Evolutionary conservation across 2,113 vertebrate genomes (phyloP), one percentile per base, ranked within the genome.

Genomic region (Cnemophilus loriae): DNA sequence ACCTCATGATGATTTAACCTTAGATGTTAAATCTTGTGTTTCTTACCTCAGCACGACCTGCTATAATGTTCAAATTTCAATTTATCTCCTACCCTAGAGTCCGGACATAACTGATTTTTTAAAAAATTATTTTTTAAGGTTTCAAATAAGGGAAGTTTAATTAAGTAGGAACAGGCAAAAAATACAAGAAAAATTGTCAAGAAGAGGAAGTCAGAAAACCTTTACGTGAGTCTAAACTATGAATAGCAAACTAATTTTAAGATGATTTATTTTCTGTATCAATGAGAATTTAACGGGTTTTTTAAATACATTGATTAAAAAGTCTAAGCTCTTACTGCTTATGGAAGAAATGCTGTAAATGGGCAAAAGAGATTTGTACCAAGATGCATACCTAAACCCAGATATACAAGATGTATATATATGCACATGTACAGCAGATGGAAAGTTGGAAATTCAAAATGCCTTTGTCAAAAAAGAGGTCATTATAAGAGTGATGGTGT

Each of bases 1-100:
- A 90, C 33, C 39, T 89, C 64, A 59, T 42, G 52, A 91, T 59
- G 60, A 94, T 93, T 96, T 81, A 93, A 93, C 53, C 35, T 90
- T 47, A 91, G 44, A 74, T 84, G 39, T 61, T 91, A 91, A 89
- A 70, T 61, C 42, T 85, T 55, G 30, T 10, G 16, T 61, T 94
- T 87, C 63, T 76, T 84, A 85, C 53, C 49, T 67, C 81, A 93
- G 77, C 26, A 65, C 49, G 57, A 79, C 67, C 68, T 39, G 30
- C 50, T 85, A 52, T n/a, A 86, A 83, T 27, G n/a, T 77, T 90
- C n/a, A 80, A 68, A 86, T 83, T 90, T 80, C 80, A 73, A 79
- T 67, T 80, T 76, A 35, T 35, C 28, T 85, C 35, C 67, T 76
- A 78, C 9, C 17, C 32, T 32, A 33, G 41, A 53, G 16, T 76